These are phyloP conservation scores for Prorops nasuta DNA, from an alignment of 1,140 invertebrate genomes.

Conservation along the genomic window DNA sequence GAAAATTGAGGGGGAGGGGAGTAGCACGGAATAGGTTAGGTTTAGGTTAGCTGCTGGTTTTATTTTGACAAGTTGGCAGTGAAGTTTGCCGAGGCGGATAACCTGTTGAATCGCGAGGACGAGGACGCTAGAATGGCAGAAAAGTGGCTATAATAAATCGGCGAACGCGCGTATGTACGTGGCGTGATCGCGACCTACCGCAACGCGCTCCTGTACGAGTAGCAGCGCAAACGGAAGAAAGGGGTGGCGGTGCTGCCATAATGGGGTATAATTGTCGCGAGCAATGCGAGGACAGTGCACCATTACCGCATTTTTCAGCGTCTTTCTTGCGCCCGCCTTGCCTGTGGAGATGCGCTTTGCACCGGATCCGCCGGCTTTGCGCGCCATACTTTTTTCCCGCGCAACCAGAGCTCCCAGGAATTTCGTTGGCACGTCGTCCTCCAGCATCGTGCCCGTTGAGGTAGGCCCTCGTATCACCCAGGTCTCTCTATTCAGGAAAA, in stretches of 20 bases:
- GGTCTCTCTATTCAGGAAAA: neutral
- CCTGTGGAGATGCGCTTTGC: constrained; percentile 32
- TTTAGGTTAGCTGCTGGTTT: too few species aligned
- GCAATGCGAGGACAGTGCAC: constrained; percentile 56
- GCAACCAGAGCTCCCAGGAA: constrained; percentile 39
- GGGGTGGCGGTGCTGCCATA: constrained; percentile 37
- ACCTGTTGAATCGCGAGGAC: neutral
- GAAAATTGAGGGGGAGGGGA: too few species aligned
- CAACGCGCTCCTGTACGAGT: constrained; percentile 34
- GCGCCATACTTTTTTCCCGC: constrained; percentile 26
- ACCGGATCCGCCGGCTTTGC: constrained; percentile 24
- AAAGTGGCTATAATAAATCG: constrained; percentile 39
- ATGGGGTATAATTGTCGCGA: constrained; percentile 57
- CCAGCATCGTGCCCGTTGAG: constrained; percentile 39
- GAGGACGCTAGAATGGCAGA: constrained; percentile 8
- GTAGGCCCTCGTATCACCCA: constrained; percentile 36
- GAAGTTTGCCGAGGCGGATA: too few species aligned
- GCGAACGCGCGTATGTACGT: constrained; percentile 24
- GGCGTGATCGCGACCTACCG: constrained; percentile 47
- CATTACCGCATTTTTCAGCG: constrained; percentile 57
- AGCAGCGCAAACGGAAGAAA: constrained; percentile 21
- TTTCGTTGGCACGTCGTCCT: constrained; percentile 47
- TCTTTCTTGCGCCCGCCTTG: constrained; percentile 40
- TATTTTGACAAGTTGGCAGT: too few species aligned
- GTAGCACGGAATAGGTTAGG: too few species aligned